phyloP scores from a whole-genome alignment of 1,140 invertebrate species.

The Diachasma alloeum region DNA sequence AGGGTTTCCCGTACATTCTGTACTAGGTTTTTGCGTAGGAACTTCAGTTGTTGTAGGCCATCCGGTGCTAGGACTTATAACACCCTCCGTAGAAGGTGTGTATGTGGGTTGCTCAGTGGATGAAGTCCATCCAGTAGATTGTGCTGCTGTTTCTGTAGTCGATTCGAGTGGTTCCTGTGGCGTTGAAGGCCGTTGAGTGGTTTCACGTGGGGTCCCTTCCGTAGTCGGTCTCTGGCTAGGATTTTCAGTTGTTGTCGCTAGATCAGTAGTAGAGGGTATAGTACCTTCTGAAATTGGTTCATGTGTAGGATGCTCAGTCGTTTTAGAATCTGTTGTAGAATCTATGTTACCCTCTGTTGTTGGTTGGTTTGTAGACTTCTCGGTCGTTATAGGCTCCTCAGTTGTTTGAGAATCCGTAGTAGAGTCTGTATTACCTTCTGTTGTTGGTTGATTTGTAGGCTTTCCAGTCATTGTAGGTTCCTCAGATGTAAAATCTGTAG shows the following conservation, averaged over 20 bases:
- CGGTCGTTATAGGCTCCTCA: no score
- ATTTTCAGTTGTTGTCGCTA: background rate
- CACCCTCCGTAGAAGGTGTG: background rate
- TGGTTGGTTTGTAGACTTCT: background rate
- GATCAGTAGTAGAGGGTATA: background rate
- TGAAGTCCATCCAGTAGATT: no score
- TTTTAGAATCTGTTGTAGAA: background rate
- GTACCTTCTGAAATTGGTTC: background rate
- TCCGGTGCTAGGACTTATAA: background rate
- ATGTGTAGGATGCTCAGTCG: background rate
- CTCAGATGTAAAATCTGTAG: background rate
- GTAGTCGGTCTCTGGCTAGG: no score
- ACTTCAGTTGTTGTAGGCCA: no score
- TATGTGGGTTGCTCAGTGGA: background rate
- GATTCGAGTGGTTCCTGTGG: no score
- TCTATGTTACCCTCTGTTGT: background rate
- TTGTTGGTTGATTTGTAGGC: background rate
- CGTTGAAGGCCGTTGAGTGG: background rate
- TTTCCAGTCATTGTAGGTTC: background rate
- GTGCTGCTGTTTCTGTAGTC: no score
- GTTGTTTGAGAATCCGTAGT: no score
- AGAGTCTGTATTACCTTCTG: background rate
- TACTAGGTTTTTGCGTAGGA: no score
- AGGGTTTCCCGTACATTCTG: no score
- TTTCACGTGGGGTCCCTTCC: no score